Conservation (phyloP, 2,888 invertebrate species). For the Lasius platythorax region DNA sequence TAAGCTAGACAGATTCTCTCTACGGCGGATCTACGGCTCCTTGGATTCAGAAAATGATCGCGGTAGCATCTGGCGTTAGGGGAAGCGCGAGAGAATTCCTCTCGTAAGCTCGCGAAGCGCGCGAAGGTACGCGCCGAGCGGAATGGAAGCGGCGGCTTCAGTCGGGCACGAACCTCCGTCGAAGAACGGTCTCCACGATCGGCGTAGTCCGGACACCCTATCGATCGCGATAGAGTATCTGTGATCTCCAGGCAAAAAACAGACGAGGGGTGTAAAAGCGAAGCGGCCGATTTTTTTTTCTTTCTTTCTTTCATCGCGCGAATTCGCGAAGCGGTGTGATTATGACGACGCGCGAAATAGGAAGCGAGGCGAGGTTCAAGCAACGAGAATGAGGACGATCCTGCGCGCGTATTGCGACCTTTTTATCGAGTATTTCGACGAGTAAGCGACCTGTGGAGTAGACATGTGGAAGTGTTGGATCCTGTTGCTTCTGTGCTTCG, state of each 20-base stretch:
- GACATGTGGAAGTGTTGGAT: constrained; percentile 78
- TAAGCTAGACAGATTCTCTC: not conserved
- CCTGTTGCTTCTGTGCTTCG: constrained; percentile 76
- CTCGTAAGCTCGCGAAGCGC: constrained; percentile 73
- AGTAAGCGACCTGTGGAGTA: constrained; percentile 61
- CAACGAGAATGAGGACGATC: constrained; percentile 71
- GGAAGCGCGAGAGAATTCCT: constrained; percentile 66
- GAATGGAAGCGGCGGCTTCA: constrained; percentile 77
- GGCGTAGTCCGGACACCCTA: not conserved
- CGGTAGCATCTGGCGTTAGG: constrained; percentile 66
- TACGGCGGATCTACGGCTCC: constrained; percentile 12
- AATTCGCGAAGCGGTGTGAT: not conserved
- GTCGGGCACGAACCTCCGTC: constrained; percentile 80
- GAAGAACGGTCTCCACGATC: constrained; percentile 71
- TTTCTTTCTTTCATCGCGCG: not conserved
- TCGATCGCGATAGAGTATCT: constrained; percentile 2
- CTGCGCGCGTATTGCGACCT: constrained; percentile 56
- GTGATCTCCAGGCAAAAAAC: not conserved
- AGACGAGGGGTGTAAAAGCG: not conserved
- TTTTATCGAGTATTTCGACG: constrained; percentile 65
- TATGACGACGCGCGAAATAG: constrained; percentile 17
- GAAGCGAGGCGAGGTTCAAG: constrained; percentile 24
- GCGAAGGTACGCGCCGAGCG: constrained; percentile 66
- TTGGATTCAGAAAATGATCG: constrained; percentile 69
- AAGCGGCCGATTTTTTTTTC: not conserved